Conservation (phyloP, 2,113 vertebrate genomes). For the Enhydra lutris region DNA sequence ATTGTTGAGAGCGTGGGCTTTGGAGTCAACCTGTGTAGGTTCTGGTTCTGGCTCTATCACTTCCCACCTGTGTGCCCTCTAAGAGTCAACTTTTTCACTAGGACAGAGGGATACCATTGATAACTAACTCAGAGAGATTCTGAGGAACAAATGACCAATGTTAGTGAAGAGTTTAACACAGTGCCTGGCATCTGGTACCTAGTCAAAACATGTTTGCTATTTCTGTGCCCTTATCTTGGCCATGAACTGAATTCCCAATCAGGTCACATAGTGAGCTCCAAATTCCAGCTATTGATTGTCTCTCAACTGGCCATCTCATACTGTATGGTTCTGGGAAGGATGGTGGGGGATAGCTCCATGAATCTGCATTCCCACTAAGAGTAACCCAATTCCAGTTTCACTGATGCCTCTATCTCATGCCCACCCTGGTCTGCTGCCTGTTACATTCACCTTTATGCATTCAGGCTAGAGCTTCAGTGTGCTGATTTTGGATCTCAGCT, state of each 20-base stretch:
- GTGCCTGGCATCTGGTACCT: neutral
- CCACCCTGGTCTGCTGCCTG: neutral
- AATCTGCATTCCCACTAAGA: neutral
- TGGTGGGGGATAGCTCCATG: neutral
- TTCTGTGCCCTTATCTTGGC: neutral
- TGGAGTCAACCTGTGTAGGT: neutral
- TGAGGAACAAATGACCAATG: neutral
- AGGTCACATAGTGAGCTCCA: neutral
- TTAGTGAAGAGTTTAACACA: conserved; percentile 41
- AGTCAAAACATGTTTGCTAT: neutral
- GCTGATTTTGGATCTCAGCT: conserved; percentile 60
- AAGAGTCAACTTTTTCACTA: neutral
- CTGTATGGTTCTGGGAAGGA: neutral
- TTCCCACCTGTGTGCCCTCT: neutral
- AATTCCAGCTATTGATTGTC: neutral
- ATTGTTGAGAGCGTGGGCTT: neutral
- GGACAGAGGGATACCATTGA: neutral
- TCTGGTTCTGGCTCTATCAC: neutral
- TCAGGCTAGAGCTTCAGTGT: conserved; percentile 44
- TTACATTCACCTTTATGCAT: conserved; percentile 24
- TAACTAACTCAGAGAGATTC: neutral
- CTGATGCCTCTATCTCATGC: neutral
- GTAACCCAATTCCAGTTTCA: conserved; percentile 16
- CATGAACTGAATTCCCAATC: neutral
- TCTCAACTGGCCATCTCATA: neutral